A percentile compares a stretch with the other conserved stretches of the same genome.
Evolutionary conservation across 2,797 vertebrate genomes (phyloP).

Genomic region (Sylvilagus floridanus): DNA sequence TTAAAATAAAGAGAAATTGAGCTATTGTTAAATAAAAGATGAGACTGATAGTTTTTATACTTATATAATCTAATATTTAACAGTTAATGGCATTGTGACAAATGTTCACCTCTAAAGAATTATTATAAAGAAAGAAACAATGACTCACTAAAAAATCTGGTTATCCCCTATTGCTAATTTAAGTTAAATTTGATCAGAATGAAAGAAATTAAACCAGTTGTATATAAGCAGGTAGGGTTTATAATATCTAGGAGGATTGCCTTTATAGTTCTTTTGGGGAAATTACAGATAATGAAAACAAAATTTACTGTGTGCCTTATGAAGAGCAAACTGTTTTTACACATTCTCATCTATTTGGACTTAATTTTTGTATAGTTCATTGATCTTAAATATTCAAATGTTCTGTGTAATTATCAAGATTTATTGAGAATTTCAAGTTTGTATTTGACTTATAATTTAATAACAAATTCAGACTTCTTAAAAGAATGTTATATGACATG

Average conservation of each 20-base stretch:
- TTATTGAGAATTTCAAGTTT: conserved; percentile 8
- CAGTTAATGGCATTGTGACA: neutral
- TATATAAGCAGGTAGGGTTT: neutral
- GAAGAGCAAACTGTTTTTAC: neutral
- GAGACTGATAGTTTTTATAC: neutral
- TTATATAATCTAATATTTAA: neutral
- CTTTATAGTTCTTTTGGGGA: neutral
- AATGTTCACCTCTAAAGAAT: neutral
- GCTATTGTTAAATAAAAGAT: conserved; percentile 4
- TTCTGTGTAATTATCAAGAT: neutral
- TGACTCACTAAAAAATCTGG: neutral
- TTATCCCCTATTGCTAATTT: conserved; percentile 11
- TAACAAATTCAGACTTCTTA: neutral
- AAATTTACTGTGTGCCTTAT: neutral
- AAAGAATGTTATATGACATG: neutral
- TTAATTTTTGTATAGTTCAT: neutral
- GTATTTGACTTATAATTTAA: neutral
- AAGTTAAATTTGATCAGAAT: conserved; percentile 21
- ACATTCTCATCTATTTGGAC: neutral
- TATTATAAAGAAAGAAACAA: neutral
- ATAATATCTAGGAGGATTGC: conserved; percentile 42
- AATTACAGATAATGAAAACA: neutral
- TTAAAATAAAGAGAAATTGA: conserved; percentile 22
- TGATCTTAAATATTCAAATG: neutral
- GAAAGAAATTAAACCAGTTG: conserved; percentile 9